Evolutionary conservation across 2,113 vertebrate species (phyloP), one percentile per base, ranked within the genome.

Genomic region (Gymnogyps californianus): DNA sequence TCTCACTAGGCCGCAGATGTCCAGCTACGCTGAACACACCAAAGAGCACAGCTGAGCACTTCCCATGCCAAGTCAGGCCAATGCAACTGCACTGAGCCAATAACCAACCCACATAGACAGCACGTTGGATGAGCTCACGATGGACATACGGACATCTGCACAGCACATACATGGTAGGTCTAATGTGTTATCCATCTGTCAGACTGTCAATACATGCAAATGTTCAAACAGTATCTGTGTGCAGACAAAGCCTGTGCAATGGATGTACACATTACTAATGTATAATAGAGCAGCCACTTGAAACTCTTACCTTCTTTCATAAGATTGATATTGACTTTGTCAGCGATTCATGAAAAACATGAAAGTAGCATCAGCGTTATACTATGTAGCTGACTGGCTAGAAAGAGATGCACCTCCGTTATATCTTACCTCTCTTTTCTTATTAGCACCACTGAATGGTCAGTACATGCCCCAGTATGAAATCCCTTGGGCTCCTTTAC

Each of bases 201-300:
- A 58, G 75, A n/a, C 59, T 78, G 46, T 34, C 77, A 65, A 11
- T 34, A 62, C 28, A 6, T 16, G 49, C 52, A 93, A 83, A 40
- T 36, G 40, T 69, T 81, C 38, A 21, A 34, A 34, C 20, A 46
- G 15, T 16, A 20, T 29, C 31, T 90, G 52, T 11, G 52, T 9
- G 19, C 16, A 74, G 72, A 25, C 13, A 55, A 66, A 52, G 34
- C 36, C 86, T 54, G 38, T 49, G 29, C 59, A 38, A 38, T 10
- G 26, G 47, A 38, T 5, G 1, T 22, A 7, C 22, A 21, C 0
- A 0, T 38, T 64, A n/a, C 20, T 71, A 40, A 36, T 0, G 22
- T 34, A n/a, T 28, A 19, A 38, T 9, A 66, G 29, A 84, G 40
- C 83, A 66, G 46, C 55, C 47, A 22, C 28, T 12, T 70, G 64